Conservation (phyloP, 30 jellyfish, hydroid and myxozoan species). For the Pseudorhiza aurosa region DNA sequence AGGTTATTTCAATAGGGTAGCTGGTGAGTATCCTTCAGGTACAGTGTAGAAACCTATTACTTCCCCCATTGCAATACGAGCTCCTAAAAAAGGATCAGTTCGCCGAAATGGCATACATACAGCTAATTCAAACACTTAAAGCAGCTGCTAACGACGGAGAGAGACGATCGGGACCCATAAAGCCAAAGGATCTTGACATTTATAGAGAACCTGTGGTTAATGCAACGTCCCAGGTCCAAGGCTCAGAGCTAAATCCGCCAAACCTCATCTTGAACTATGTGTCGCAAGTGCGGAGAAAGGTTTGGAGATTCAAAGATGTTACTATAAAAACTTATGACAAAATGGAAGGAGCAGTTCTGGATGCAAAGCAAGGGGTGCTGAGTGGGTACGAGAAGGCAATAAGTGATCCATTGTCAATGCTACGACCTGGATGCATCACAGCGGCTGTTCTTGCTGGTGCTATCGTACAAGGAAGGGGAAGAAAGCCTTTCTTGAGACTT, state of each 20-base stretch:
- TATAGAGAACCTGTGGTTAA: slow-evolving; percentile 21
- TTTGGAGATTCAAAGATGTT: slow-evolving; percentile 40
- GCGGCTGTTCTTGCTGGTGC: slow-evolving; percentile 49
- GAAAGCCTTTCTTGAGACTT: slow-evolving; percentile 39
- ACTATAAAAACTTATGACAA: background rate
- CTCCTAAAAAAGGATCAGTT: background rate
- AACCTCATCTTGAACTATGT: slow-evolving; percentile 13
- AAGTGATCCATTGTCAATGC: slow-evolving; percentile 39
- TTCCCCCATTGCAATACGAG: too few species aligned
- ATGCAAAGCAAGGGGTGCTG: slow-evolving; percentile 11
- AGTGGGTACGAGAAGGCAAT: slow-evolving; percentile 24
- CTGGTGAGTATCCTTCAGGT: too few species aligned
- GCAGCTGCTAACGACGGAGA: slow-evolving; percentile 22
- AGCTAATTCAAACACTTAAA: slow-evolving; percentile 1
- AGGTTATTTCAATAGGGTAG: background rate
- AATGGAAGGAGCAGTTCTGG: background rate
- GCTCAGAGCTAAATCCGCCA: background rate
- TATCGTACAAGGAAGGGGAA: slow-evolving; percentile 62
- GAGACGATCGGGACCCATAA: background rate
- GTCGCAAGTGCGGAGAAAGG: slow-evolving; percentile 23
- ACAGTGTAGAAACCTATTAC: too few species aligned
- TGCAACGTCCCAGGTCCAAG: background rate
- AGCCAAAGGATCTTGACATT: slow-evolving; percentile 39
- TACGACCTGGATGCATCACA: slow-evolving; percentile 46
- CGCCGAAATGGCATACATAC: slow-evolving; percentile 19